A percentile compares a stretch with the other conserved stretches of the same genome.
Conservation (phyloP, 2,888 invertebrate genomes). For the Drosophila planitibia region DNA sequence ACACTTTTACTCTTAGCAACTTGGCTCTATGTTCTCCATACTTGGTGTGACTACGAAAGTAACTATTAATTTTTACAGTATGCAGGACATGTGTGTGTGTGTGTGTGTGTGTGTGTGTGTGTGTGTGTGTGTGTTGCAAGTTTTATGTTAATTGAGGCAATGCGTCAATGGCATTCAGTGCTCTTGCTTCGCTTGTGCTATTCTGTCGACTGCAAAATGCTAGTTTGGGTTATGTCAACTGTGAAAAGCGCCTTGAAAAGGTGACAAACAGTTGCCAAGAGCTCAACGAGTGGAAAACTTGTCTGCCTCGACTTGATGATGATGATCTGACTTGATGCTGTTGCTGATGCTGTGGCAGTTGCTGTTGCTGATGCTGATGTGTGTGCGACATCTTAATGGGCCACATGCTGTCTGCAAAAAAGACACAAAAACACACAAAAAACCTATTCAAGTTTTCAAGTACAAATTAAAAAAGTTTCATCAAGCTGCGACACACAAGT, state of each 20-base stretch:
- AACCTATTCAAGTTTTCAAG: slow-evolving; percentile 43
- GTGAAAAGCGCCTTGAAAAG: slow-evolving; percentile 64
- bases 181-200: slow-evolving; percentile 20
- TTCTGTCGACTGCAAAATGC: slow-evolving; percentile 12
- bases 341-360: background rate
- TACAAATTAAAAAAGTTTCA: slow-evolving; percentile 46
- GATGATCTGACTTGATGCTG: background rate
- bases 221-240: slow-evolving; percentile 73
- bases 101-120: slow-evolving; percentile 36
- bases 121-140: slow-evolving; percentile 39
- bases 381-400: slow-evolving; percentile 48
- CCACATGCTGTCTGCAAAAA: slow-evolving; percentile 33
- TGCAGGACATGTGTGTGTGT: slow-evolving; percentile 8
- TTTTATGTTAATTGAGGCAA: slow-evolving; percentile 81
- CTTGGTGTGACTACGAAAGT: background rate
- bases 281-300: slow-evolving; percentile 4
- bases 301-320: slow-evolving; percentile 1
- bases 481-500: slow-evolving; percentile 22
- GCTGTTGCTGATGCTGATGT: background rate
- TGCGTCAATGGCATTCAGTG: slow-evolving; percentile 71
- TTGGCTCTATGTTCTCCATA: background rate
- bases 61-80: background rate
- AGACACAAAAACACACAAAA: slow-evolving; percentile 18
- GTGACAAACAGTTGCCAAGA: slow-evolving; percentile 43
- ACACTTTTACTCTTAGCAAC: background rate